These are phyloP conservation scores for Eueides isabella DNA, from an alignment of 1,140 invertebrate species.

Conservation along the genomic window DNA sequence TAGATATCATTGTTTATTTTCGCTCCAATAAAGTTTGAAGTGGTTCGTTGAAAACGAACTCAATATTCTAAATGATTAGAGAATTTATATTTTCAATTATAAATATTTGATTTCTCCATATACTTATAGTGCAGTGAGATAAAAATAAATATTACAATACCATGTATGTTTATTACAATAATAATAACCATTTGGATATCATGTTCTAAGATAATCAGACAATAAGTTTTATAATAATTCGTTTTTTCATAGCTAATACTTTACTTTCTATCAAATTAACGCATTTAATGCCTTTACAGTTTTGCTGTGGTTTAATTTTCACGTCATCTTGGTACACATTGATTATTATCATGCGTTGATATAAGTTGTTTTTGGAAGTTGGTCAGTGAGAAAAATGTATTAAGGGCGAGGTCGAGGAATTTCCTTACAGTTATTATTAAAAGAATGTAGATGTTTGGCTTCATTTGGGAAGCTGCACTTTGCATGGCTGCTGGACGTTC, in stretches of 20 bases:
- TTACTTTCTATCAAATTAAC: conserved; percentile 30
- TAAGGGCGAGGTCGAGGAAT: background rate
- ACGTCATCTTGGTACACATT: conserved; percentile 48
- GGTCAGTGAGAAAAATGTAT: background rate
- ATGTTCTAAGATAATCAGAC: conserved; percentile 36
- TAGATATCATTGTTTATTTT: conserved; percentile 14
- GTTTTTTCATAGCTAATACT: conserved; percentile 57
- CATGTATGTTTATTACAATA: conserved; percentile 8
- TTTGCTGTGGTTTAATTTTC: conserved; percentile 27
- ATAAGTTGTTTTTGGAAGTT: conserved; percentile 23
- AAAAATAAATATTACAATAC: background rate
- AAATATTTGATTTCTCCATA: background rate
- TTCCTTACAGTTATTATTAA: background rate
- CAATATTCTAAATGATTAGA: background rate
- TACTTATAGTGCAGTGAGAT: background rate
- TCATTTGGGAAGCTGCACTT: conserved; percentile 78
- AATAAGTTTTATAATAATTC: conserved; percentile 63
- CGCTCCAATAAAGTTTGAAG: background rate
- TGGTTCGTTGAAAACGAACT: background rate
- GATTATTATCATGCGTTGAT: conserved; percentile 11
- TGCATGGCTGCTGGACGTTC: conserved; percentile 90
- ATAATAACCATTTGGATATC: conserved; percentile 14
- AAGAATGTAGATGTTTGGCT: conserved; percentile 49
- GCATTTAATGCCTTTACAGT: conserved; percentile 51
- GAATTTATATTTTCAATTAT: background rate